Percentiles rank a stretch among this genome's conserved stretches.
These are phyloP conservation scores for Nephrotoma guestfalica DNA, from an alignment of 2,888 invertebrate genomes.

Conservation along the genomic window DNA sequence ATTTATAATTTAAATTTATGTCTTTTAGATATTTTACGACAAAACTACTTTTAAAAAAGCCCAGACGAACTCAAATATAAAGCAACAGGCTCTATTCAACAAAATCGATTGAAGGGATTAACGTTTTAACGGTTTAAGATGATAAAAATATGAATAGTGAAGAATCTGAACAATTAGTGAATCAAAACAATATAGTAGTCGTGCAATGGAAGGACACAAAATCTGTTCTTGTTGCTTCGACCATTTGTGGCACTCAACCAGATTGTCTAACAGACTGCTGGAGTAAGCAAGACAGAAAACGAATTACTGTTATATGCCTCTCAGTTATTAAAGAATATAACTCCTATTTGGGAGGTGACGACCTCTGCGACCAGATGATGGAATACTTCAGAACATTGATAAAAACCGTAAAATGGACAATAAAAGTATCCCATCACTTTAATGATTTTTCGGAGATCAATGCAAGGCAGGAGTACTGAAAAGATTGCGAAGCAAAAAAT, in stretches of 20 bases:
- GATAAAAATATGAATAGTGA: not conserved
- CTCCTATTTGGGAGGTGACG: not conserved
- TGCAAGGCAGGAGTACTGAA: too few species aligned
- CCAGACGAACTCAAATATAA: not conserved
- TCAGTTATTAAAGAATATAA: too few species aligned
- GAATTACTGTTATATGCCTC: not conserved
- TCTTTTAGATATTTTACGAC: not conserved
- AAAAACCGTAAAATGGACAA: too few species aligned
- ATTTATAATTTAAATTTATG: too few species aligned
- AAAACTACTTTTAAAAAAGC: not conserved
- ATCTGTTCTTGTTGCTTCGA: not conserved
- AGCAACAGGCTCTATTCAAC: not conserved
- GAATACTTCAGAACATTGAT: too few species aligned
- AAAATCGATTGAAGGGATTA: not conserved
- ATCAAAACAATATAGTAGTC: not conserved
- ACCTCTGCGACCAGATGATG: too few species aligned
- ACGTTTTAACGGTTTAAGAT: not conserved
- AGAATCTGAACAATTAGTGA: not conserved
- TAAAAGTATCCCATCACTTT: too few species aligned
- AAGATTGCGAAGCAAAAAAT: too few species aligned
- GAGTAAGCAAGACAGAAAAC: not conserved
- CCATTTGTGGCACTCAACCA: not conserved
- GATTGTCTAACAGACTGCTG: not conserved
- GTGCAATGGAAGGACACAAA: not conserved
- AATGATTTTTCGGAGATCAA: too few species aligned